phyloP scores from a whole-genome alignment of 2,113 vertebrate species.

The Scortum barcoo region DNA sequence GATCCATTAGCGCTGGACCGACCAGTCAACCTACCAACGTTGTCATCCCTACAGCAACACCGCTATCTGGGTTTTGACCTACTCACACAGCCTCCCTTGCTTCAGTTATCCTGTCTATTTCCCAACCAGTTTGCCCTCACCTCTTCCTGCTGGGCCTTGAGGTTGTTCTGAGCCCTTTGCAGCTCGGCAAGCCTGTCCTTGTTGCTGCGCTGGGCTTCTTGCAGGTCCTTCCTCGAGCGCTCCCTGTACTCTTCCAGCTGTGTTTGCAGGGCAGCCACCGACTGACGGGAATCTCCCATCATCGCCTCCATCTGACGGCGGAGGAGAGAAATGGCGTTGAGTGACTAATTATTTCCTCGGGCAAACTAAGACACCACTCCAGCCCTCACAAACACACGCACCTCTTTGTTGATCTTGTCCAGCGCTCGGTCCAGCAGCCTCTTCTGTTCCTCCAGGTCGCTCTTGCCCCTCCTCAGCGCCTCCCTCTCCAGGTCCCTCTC shows the following conservation, averaged over 20 bases:
- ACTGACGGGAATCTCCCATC: conserved; percentile 88
- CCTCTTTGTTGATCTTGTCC: conserved; percentile 87
- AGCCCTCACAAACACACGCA: conserved; percentile 31
- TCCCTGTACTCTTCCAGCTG: conserved; percentile 94
- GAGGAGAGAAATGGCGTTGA: not conserved
- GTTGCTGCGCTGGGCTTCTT: conserved; percentile 88
- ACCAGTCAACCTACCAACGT: not conserved
- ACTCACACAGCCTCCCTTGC: not conserved
- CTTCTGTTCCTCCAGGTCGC: conserved; percentile 93
- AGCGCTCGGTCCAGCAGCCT: conserved; percentile 87
- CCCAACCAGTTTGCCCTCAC: conserved; percentile 72
- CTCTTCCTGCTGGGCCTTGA: conserved; percentile 91
- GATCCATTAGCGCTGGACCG: not conserved
- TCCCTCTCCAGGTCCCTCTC: conserved; percentile 91
- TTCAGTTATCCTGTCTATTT: not conserved
- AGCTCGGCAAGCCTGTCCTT: conserved; percentile 90
- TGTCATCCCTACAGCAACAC: too few relatives aligned
- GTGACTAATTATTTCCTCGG: not conserved
- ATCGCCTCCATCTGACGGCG: conserved; percentile 88
- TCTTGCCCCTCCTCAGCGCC: conserved; percentile 85
- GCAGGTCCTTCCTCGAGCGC: conserved; percentile 89
- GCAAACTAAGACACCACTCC: fast-evolving
- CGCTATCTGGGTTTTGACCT: not conserved
- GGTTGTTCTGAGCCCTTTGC: conserved; percentile 87
- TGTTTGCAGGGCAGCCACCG: conserved; percentile 83